Base-by-base conservation (phyloP, 2,113 vertebrate species). In the Oncorhynchus mykiss region DNA sequence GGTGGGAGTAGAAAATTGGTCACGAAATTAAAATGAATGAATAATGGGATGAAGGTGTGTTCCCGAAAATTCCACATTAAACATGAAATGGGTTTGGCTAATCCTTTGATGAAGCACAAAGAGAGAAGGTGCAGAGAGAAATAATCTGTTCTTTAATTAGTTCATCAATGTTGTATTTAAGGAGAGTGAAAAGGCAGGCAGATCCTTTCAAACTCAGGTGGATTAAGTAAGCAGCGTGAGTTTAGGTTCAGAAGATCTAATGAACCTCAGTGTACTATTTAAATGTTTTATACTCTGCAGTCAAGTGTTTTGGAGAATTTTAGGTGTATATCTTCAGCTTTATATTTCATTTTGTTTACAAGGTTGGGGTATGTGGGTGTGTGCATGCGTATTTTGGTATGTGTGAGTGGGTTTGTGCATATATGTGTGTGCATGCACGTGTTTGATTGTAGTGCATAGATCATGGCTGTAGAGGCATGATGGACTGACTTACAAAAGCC, bases 381-480 rank as follows among this genome's bases (percentile, higher is more conserved):
- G 49, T 77, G 71, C 20, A 51, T 34, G 59, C 2, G 59, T 39
- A 27, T 73, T 29, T 62, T n/a, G 34, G 59, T 20, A 39, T 45
- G 29, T 73, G 71, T 39, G 71, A 70, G 51, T 59, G 27, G n/a
- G 27, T 31, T 31, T 34, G 18, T 12, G 31, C 31, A 39, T 62
- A 67, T 45, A 54, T 65, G 27, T 51, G 39, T 39, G 45, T 39
- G 71, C 70, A 68, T 48, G 14, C 49, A 31, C 7, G 4, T 75
- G 75, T 75, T 77, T 80, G 60, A 78, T 49, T 69, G 68, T 4
- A 2, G 48, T 27, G 70, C 64, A 49, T 7, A 68, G 70, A 77
- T 87, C 79, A 84, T 86, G 78, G 81, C 79, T 80, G 59, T 62
- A 77, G 51, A 82, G 81, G 84, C 76, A 70, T 82, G 83, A 78